phyloP scores from a whole-genome alignment of 1,140 invertebrate genomes.

The Caenorhabditis briggsae region DNA sequence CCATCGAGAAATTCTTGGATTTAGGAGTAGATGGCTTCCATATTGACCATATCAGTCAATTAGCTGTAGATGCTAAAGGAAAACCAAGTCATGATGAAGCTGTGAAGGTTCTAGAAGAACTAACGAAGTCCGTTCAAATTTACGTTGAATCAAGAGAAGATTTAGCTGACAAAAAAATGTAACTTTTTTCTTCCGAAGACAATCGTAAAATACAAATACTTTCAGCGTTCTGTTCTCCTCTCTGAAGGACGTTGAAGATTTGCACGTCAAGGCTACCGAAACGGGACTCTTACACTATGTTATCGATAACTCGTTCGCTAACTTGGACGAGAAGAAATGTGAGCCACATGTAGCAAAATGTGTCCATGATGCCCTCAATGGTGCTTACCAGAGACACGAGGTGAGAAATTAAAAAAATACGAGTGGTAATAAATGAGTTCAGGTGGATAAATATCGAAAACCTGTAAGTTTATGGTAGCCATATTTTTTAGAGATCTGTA shows the following conservation, averaged over 20 bases:
- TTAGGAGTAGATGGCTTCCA: constrained; percentile 67
- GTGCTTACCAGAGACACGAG: constrained; percentile 51
- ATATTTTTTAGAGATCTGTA: neutral
- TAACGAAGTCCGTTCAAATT: constrained; percentile 35
- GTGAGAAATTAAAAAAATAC: constrained; percentile 6
- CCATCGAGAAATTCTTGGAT: constrained; percentile 61
- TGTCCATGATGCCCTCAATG: constrained; percentile 55
- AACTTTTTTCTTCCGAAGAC: neutral
- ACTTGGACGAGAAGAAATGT: constrained; percentile 34
- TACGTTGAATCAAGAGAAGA: constrained; percentile 28
- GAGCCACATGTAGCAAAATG: constrained; percentile 33
- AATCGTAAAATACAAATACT: constrained; percentile 7
- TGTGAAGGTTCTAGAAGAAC: constrained; percentile 14
- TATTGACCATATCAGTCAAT: constrained; percentile 60
- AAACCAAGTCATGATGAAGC: constrained; percentile 38
- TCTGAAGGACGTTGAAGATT: constrained; percentile 57
- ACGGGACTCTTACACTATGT: constrained; percentile 58
- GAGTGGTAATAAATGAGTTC: neutral
- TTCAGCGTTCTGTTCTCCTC: constrained; percentile 64
- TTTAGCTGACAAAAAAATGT: constrained; percentile 62
- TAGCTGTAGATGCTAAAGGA: constrained; percentile 60
- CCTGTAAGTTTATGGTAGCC: constrained; percentile 5
- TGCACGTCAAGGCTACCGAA: constrained; percentile 54
- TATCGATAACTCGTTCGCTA: constrained; percentile 59
- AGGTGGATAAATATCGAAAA: constrained; percentile 32